These are phyloP conservation scores for Chionoecetes opilio DNA, from an alignment of 1,140 invertebrate species.

Conservation along the genomic window DNA sequence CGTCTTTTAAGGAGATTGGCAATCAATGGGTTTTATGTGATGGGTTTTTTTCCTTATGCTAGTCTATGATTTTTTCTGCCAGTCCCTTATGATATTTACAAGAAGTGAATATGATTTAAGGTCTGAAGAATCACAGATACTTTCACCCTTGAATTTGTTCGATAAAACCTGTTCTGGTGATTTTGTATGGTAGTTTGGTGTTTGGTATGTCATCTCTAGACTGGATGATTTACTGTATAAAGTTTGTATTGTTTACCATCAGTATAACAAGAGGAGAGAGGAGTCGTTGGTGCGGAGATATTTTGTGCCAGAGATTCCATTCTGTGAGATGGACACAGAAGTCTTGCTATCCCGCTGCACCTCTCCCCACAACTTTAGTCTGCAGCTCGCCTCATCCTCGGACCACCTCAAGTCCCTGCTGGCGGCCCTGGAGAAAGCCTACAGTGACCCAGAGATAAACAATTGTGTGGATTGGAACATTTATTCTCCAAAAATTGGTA, in stretches of 20 bases:
- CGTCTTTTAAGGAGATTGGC: too few relatives aligned
- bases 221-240: too few relatives aligned
- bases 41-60: too few relatives aligned
- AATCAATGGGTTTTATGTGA: too few relatives aligned
- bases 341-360: slow-evolving; percentile 40
- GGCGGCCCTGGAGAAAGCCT: slow-evolving; percentile 42
- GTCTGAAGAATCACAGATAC: too few relatives aligned
- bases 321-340: slow-evolving; percentile 38
- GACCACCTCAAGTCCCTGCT: slow-evolving; percentile 49
- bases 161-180: too few relatives aligned
- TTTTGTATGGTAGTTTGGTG: too few relatives aligned
- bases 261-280: slow-evolving; percentile 39
- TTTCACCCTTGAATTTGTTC: too few relatives aligned
- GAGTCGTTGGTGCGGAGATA: slow-evolving; percentile 4
- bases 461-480: slow-evolving; percentile 53
- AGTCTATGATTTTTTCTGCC: too few relatives aligned
- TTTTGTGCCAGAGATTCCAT: slow-evolving; percentile 54
- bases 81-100: too few relatives aligned
- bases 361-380: slow-evolving; percentile 53
- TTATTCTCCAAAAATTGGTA: slow-evolving; percentile 67
- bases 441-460: slow-evolving; percentile 16
- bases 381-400: slow-evolving; percentile 41
- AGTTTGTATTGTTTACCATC: background rate
- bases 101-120: too few relatives aligned
- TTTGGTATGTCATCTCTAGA: too few relatives aligned